These are phyloP conservation scores for Aricia agestis DNA, from an alignment of 1,140 invertebrate species.

Conservation along the genomic window DNA sequence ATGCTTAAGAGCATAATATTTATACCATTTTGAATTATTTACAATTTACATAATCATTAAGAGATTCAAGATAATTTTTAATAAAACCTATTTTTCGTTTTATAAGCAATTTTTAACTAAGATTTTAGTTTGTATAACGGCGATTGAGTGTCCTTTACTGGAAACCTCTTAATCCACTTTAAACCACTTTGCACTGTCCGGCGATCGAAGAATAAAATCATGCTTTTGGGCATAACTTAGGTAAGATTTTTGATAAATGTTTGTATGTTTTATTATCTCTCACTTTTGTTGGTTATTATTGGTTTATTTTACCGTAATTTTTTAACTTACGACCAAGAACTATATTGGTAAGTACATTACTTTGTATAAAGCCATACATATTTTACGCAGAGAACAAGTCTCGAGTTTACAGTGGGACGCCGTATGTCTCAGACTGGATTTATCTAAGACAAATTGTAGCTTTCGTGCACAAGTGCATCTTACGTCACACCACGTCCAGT, in stretches of 20 bases:
- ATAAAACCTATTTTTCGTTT: not conserved
- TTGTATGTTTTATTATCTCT: no score
- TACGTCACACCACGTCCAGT: constrained; percentile 6
- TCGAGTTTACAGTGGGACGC: constrained; percentile 20
- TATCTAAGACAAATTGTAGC: constrained; percentile 21
- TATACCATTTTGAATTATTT: no score
- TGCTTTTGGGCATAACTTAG: not conserved
- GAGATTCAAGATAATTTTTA: no score
- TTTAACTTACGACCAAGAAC: not conserved
- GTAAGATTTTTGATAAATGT: no score
- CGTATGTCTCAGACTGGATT: constrained; percentile 14
- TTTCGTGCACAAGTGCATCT: constrained; percentile 9
- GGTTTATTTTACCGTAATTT: no score
- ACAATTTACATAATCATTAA: no score
- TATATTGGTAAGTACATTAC: not conserved
- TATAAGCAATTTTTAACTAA: not conserved
- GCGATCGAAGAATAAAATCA: not conserved
- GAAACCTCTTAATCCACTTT: not conserved
- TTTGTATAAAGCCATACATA: constrained; percentile 9
- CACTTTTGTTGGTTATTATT: no score
- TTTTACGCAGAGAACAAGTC: constrained; percentile 18
- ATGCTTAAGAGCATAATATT: no score
- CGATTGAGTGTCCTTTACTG: not conserved
- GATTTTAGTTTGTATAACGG: not conserved
- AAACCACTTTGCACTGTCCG: not conserved